These are phyloP conservation scores for Ochotona curzoniae DNA, from an alignment of 2,113 vertebrate genomes.

Conservation along the genomic window DNA sequence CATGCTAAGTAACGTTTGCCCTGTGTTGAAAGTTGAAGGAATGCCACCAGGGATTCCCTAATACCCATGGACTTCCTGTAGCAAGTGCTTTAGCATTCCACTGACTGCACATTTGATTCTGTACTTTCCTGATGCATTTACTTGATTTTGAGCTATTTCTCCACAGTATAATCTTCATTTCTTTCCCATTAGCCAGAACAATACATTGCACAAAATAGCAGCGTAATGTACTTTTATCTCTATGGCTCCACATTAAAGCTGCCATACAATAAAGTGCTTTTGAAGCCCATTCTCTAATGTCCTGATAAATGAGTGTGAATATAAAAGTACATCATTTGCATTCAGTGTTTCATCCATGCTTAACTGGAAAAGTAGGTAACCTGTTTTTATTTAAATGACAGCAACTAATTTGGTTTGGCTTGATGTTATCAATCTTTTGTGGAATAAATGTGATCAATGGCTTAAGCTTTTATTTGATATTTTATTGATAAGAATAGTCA, in stretches of 20 bases:
- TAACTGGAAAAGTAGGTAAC: neutral
- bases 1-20: neutral
- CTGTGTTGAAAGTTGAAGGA: neutral
- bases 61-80: neutral
- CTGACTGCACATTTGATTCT: neutral
- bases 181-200: neutral
- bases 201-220: neutral
- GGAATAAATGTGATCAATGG: neutral
- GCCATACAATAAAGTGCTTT: neutral
- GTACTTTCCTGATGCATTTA: neutral
- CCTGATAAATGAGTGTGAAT: neutral
- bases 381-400: neutral
- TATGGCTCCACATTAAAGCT: neutral
- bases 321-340: neutral
- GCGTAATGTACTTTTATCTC: neutral
- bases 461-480: neutral
- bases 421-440: neutral
- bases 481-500: neutral
- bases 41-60: neutral
- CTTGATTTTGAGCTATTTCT: neutral
- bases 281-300: neutral
- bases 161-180: neutral
- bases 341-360: neutral
- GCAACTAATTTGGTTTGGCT: no score
- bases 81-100: neutral